A percentile compares a stretch with the other conserved stretches of the same genome.
phyloP scores from a whole-genome alignment of 2,113 vertebrate genomes.

The Solea solea region DNA sequence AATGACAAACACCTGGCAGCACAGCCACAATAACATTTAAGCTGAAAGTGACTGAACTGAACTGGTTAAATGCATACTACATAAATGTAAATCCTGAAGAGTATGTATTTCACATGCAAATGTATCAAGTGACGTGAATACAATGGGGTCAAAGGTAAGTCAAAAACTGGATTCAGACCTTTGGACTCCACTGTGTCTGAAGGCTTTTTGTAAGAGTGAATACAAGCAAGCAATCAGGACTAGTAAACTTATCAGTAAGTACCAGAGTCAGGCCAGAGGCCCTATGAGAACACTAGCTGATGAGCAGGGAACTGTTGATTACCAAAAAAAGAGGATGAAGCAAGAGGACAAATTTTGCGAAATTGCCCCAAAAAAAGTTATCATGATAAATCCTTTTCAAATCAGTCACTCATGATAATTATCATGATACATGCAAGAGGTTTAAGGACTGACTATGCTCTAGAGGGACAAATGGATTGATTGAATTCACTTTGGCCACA shows the following conservation, averaged over 20 bases:
- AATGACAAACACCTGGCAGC: constrained; percentile 1
- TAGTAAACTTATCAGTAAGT: no score
- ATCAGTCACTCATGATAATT: no score
- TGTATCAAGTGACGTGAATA: neutral
- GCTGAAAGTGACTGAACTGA: neutral
- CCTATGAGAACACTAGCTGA: no score
- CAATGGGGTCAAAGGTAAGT: neutral
- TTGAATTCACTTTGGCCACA: neutral
- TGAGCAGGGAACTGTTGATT: no score
- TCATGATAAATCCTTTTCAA: no score
- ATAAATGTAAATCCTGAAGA: neutral
- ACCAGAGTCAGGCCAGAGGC: neutral
- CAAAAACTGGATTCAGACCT: neutral
- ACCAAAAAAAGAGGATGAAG: no score
- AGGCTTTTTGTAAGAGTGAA: neutral
- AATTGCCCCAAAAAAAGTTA: no score
- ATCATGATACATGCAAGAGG: no score
- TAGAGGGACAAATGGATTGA: no score
- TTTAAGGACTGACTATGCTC: no score
- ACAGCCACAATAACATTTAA: neutral
- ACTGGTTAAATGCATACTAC: neutral
- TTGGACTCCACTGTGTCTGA: neutral
- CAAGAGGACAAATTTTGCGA: no score
- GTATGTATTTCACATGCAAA: neutral
- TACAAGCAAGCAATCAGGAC: neutral